Conservation (phyloP, 2,113 vertebrate genomes). For the Planiliza haematocheilus region DNA sequence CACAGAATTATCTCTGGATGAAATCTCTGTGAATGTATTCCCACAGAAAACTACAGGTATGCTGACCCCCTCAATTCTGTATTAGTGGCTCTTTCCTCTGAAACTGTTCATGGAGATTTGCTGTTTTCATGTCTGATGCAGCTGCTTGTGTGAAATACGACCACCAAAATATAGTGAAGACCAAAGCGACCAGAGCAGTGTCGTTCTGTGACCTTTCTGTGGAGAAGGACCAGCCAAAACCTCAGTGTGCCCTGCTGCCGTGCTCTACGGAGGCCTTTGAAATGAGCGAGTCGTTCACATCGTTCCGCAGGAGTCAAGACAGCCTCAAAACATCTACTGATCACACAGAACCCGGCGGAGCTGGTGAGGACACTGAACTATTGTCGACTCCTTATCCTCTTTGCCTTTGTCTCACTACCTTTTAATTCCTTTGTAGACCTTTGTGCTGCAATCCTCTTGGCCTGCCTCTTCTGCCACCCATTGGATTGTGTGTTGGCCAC, state of each 20-base stretch:
- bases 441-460: constrained; percentile 79
- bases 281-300: constrained; percentile 39
- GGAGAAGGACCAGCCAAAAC: constrained; percentile 34
- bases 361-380: constrained; percentile 65
- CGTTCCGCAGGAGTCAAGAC: constrained; percentile 46
- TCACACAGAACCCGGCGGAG: constrained; percentile 49
- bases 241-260: neutral
- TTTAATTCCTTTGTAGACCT: constrained; percentile 61
- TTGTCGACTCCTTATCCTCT: neutral
- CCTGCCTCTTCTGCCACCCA: constrained; percentile 82
- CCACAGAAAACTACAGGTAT: constrained; percentile 29
- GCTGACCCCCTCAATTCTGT: neutral
- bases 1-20: constrained; percentile 37
- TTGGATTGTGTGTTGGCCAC: constrained; percentile 78
- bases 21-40: constrained; percentile 23
- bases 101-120: neutral
- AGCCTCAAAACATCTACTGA: constrained; percentile 48
- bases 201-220: constrained; percentile 12
- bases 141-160: constrained; percentile 1
- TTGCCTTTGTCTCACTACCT: neutral
- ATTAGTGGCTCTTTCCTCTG: neutral
- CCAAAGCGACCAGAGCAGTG: neutral
- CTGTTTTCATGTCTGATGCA: constrained; percentile 2
- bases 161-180: neutral
- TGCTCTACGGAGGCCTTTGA: constrained; percentile 23